phyloP scores from a whole-genome alignment of 2,888 invertebrate genomes.

The Acrobasis suavella region DNA sequence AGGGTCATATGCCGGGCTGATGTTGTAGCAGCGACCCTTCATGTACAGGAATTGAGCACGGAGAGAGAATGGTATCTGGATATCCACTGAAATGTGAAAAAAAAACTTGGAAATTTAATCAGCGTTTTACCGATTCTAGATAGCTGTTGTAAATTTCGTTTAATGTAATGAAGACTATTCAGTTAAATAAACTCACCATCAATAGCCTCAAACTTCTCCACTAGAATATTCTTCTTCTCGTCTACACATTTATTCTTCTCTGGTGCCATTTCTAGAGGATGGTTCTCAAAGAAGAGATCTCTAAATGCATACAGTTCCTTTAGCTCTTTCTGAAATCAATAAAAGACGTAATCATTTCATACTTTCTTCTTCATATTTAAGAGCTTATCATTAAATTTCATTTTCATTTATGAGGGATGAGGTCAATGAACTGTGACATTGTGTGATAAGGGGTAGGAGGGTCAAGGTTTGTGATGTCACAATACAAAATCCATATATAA shows the following conservation, averaged over 20 bases:
- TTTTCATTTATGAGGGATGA: no score
- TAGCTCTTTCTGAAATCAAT: conserved; percentile 84
- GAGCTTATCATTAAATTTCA: no score
- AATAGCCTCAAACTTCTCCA: conserved; percentile 84
- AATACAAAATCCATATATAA: no score
- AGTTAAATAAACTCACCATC: conserved; percentile 84
- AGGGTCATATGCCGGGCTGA: conserved; percentile 84
- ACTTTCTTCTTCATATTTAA: not conserved
- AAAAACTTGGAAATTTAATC: no score
- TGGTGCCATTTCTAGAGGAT: conserved; percentile 85
- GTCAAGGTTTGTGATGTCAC: no score
- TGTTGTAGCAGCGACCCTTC: conserved; percentile 89
- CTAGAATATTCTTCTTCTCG: conserved; percentile 82
- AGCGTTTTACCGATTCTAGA: no score
- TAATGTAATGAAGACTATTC: no score
- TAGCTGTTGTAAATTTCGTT: no score
- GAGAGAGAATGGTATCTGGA: conserved; percentile 54
- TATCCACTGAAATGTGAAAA: conserved; percentile 44
- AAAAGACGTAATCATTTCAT: not conserved
- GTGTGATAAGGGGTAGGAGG: no score
- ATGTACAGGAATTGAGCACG: conserved; percentile 86
- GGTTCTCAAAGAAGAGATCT: conserved; percentile 90
- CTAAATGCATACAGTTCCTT: conserved; percentile 85
- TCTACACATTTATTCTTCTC: conserved; percentile 85
- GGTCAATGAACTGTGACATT: no score